Evolutionary conservation across 92 coral and sea anemone genomes (phyloP).

Genomic region (Palythoa heliodiscus): DNA sequence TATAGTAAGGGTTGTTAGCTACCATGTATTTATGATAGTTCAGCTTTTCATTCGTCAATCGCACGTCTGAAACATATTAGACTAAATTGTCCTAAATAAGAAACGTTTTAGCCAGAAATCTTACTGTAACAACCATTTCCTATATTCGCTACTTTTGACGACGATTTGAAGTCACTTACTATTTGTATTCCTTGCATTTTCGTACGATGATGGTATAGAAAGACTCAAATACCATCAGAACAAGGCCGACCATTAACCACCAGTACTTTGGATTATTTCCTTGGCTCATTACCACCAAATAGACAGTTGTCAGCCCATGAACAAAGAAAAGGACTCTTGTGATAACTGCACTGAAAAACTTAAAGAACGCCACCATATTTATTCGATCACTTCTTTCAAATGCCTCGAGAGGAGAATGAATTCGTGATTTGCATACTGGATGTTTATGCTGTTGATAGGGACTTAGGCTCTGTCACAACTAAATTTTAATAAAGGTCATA

Average conservation of each 20-base stretch:
- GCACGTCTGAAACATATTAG: neutral
- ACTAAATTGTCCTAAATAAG: neutral
- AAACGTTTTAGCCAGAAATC: neutral
- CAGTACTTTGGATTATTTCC: slow-evolving; percentile 54
- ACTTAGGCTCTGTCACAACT: neutral
- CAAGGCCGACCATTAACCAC: slow-evolving; percentile 86
- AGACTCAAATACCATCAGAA: slow-evolving; percentile 75
- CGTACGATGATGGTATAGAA: slow-evolving; percentile 85
- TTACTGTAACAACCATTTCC: neutral
- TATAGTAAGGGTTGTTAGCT: slow-evolving; percentile 16
- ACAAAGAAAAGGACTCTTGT: slow-evolving; percentile 85
- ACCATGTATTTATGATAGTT: slow-evolving; percentile 4
- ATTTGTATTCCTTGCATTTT: slow-evolving; percentile 91
- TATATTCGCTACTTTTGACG: neutral
- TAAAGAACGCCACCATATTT: slow-evolving; percentile 69
- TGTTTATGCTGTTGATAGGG: slow-evolving; percentile 50
- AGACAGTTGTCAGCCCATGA: slow-evolving; percentile 74
- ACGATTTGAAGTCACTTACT: slow-evolving; percentile 65
- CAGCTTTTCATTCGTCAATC: too few relatives aligned
- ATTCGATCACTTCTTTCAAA: neutral
- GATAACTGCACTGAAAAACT: slow-evolving; percentile 75
- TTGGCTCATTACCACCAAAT: slow-evolving; percentile 57
- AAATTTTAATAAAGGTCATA: slow-evolving; percentile 19
- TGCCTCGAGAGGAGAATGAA: slow-evolving; percentile 6
- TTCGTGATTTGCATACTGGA: slow-evolving; percentile 42